Conservation (phyloP, 2,888 invertebrate species). For the Ariolimax columbianus region DNA sequence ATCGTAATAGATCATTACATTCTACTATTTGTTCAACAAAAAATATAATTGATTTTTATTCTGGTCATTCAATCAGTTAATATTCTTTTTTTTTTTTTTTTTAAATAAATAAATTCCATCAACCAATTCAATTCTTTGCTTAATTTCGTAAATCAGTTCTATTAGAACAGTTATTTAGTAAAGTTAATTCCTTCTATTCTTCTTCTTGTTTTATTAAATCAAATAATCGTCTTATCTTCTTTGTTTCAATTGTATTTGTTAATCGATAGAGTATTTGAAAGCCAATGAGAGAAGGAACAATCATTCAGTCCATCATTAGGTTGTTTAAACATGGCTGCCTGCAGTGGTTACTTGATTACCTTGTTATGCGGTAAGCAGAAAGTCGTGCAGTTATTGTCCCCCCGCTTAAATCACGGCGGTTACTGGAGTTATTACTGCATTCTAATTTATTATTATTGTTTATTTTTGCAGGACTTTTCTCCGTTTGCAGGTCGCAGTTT, state of each 20-base stretch:
- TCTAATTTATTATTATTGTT: slow-evolving; percentile 13
- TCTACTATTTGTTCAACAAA: no score
- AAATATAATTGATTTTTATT: no score
- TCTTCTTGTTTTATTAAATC: no score
- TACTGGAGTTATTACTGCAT: background rate
- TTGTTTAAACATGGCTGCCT: slow-evolving; percentile 67
- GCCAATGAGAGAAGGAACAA: slow-evolving; percentile 7
- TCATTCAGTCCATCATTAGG: slow-evolving; percentile 36
- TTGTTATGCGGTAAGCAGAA: slow-evolving; percentile 2
- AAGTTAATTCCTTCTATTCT: no score
- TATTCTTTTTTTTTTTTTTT: no score
- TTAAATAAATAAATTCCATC: no score
- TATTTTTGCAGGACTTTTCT: slow-evolving; percentile 56
- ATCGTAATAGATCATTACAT: no score
- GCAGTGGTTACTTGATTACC: slow-evolving; percentile 46
- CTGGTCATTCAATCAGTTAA: no score
- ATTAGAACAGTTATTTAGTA: no score
- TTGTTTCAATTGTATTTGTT: background rate
- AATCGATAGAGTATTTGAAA: background rate
- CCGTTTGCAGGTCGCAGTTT: slow-evolving; percentile 82
- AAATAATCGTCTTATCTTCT: no score
- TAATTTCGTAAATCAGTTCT: no score
- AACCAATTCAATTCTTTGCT: no score
- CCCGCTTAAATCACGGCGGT: background rate
- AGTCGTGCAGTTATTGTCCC: background rate